A percentile compares a stretch with the other conserved stretches of the same genome.
Evolutionary conservation across 1,140 invertebrate genomes (phyloP).

Genomic region (Atta cephalotes): DNA sequence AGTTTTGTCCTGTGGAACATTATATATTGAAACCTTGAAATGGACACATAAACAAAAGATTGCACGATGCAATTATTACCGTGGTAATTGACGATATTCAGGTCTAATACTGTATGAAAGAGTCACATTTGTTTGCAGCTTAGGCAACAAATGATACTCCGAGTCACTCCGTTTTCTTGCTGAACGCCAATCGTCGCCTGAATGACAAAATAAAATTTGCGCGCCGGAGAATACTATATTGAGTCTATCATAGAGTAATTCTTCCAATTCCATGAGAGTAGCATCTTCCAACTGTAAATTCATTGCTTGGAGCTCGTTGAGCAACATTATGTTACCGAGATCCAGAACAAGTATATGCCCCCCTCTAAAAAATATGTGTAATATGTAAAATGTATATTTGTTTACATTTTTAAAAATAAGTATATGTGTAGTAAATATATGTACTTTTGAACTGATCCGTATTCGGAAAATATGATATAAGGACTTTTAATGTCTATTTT

Average conservation of each 20-base stretch:
- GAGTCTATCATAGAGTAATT: constrained; percentile 92
- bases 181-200: constrained; percentile 91
- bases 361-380: constrained; percentile 86
- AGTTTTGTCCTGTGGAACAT: constrained; percentile 90
- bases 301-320: constrained; percentile 91
- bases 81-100: constrained; percentile 91
- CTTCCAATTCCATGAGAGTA: constrained; percentile 94
- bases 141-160: constrained; percentile 92
- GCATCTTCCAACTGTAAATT: constrained; percentile 90
- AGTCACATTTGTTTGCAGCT: constrained; percentile 89
- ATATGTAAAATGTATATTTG: neutral
- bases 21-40: constrained; percentile 10
- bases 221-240: constrained; percentile 90
- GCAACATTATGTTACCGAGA: constrained; percentile 90
- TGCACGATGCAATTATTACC: constrained; percentile 83
- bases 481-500: constrained; percentile 93
- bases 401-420: constrained; percentile 3
- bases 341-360: constrained; percentile 92
- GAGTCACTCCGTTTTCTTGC: constrained; percentile 90
- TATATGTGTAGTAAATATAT: constrained; percentile 77
- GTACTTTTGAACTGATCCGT: constrained; percentile 92
- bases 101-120: constrained; percentile 92
- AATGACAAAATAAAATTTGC: constrained; percentile 86
- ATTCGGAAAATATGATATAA: constrained; percentile 92
- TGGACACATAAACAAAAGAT: neutral